Conservation (phyloP, 2,113 vertebrate species). For the Pelmatolapia mariae region DNA sequence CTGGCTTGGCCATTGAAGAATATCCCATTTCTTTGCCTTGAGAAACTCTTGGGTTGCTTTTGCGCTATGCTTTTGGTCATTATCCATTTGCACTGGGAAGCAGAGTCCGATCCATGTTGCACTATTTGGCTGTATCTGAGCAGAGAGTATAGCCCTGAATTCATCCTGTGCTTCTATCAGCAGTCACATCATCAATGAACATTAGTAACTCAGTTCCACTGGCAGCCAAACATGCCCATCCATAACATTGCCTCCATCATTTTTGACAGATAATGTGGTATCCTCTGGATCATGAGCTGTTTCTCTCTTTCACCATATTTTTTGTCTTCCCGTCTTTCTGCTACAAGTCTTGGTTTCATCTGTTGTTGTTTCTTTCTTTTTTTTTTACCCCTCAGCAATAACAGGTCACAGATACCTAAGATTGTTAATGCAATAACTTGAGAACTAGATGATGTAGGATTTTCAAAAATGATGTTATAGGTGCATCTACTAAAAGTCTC, state of each 20-base stretch:
- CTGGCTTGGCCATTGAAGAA: background rate
- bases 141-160: background rate
- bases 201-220: background rate
- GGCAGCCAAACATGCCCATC: background rate
- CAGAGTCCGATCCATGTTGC: background rate
- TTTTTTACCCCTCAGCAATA: background rate
- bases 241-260: background rate
- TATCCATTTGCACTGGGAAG: background rate
- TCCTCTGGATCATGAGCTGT: background rate
- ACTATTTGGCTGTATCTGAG: background rate
- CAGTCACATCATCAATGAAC: background rate
- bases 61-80: background rate
- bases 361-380: background rate
- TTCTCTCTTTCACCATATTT: background rate
- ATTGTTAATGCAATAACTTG: background rate
- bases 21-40: background rate
- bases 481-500: background rate
- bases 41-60: background rate
- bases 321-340: background rate
- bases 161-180: background rate
- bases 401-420: background rate
- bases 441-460: background rate
- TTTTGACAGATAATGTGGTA: background rate
- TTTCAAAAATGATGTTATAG: background rate
- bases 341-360: background rate